These are phyloP conservation scores for Ceratina japonica DNA, from an alignment of 1,140 invertebrate species.

Conservation along the genomic window DNA sequence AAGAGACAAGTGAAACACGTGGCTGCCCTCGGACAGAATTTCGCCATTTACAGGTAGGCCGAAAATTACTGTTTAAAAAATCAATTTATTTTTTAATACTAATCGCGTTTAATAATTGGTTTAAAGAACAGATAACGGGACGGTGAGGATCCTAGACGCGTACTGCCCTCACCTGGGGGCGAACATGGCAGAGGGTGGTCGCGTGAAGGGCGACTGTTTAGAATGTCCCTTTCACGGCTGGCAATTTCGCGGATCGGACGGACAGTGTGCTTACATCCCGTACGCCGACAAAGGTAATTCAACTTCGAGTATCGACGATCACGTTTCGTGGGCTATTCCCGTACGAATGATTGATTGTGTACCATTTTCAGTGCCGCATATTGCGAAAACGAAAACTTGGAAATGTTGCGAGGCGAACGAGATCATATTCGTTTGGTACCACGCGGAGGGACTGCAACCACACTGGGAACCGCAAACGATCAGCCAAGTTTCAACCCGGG, in stretches of 20 bases:
- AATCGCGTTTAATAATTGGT: neutral
- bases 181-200: conserved; percentile 89
- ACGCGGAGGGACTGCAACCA: conserved; percentile 86
- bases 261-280: conserved; percentile 86
- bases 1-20: conserved; percentile 83
- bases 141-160: conserved; percentile 87
- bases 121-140: conserved; percentile 80
- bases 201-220: conserved; percentile 87
- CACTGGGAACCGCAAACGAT: conserved; percentile 84
- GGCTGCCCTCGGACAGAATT: conserved; percentile 86
- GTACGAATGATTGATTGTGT: too few relatives aligned
- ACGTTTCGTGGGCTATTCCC: too few relatives aligned
- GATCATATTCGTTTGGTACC: conserved; percentile 91
- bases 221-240: conserved; percentile 95
- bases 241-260: conserved; percentile 87
- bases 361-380: conserved; percentile 80
- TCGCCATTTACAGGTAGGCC: conserved; percentile 86
- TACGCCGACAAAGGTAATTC: conserved; percentile 80
- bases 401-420: conserved; percentile 84
- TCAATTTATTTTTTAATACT: neutral
- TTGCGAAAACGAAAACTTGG: conserved; percentile 84
- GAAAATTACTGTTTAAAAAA: neutral
- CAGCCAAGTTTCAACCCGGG: conserved; percentile 79
- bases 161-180: conserved; percentile 95
- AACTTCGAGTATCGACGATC: neutral